These are phyloP conservation scores for Florisuga fusca DNA, from an alignment of 2,797 vertebrate species.

Conservation along the genomic window DNA sequence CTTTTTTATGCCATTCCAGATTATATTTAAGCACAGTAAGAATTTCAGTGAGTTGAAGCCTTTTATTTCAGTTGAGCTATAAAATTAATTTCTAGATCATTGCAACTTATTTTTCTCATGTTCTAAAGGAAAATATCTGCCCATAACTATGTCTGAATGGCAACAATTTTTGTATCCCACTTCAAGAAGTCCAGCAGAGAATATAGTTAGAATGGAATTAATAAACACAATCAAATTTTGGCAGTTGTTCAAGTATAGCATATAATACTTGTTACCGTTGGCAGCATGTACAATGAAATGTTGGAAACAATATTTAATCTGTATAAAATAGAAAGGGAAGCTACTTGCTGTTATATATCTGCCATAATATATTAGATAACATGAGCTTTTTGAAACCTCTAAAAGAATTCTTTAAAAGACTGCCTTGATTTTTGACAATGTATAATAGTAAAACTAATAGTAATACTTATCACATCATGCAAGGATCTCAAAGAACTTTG, in stretches of 20 bases:
- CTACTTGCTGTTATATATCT: neutral
- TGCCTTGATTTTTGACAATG: neutral
- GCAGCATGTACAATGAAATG: neutral
- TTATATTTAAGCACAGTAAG: constrained; percentile 7
- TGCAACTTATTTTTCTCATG: neutral
- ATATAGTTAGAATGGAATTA: constrained; percentile 18
- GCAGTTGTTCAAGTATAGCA: neutral
- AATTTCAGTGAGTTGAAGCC: neutral
- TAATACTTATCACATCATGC: neutral
- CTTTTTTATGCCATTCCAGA: constrained; percentile 21
- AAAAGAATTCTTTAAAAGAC: constrained; percentile 4
- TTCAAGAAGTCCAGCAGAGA: neutral
- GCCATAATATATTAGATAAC: neutral
- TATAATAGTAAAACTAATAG: neutral
- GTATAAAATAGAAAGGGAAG: constrained; percentile 2
- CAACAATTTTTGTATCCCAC: neutral
- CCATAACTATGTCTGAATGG: constrained; percentile 11
- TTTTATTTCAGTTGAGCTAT: constrained; percentile 7
- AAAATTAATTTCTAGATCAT: neutral
- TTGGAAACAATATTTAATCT: constrained; percentile 13
- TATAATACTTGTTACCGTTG: constrained; percentile 5
- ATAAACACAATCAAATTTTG: constrained; percentile 35
- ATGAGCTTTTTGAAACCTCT: neutral
- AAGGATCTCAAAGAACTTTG: neutral
- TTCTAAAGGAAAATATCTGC: constrained; percentile 18